A percentile compares a stretch with the other conserved stretches of the same genome.
Evolutionary conservation across 2,888 invertebrate genomes (phyloP).

Genomic region (Caenorhabditis sp.): DNA sequence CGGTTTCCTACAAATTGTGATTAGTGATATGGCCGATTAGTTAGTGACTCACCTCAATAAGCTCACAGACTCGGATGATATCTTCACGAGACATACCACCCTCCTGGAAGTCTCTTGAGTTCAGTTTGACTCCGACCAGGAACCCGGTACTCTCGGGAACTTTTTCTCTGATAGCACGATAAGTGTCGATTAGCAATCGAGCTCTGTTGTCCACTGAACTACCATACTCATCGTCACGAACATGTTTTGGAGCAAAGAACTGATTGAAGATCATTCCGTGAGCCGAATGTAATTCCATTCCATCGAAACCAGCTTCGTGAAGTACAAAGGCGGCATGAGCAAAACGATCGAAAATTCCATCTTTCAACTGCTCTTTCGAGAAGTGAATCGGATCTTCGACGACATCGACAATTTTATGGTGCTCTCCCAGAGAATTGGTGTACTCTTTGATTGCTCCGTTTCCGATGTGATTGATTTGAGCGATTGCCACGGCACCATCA

Average conservation of each 20-base stretch:
- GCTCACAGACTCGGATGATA: slow-evolving; percentile 42
- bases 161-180: slow-evolving; percentile 66
- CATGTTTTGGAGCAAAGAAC: slow-evolving; percentile 71
- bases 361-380: slow-evolving; percentile 66
- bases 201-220: slow-evolving; percentile 72
- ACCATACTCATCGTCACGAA: slow-evolving; percentile 74
- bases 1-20: slow-evolving; percentile 57
- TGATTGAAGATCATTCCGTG: slow-evolving; percentile 78
- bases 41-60: slow-evolving; percentile 32
- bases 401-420: slow-evolving; percentile 10
- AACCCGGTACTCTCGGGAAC: slow-evolving; percentile 66
- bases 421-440: slow-evolving; percentile 20
- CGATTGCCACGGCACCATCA: slow-evolving; percentile 69
- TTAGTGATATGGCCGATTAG: neutral
- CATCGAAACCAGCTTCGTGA: slow-evolving; percentile 71
- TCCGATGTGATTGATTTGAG: slow-evolving; percentile 68
- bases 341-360: slow-evolving; percentile 65
- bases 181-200: slow-evolving; percentile 71
- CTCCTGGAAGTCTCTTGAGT: slow-evolving; percentile 76
- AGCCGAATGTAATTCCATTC: slow-evolving; percentile 75
- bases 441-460: slow-evolving; percentile 7
- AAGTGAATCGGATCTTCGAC: slow-evolving; percentile 49
- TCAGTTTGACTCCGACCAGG: slow-evolving; percentile 75
- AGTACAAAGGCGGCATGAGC: slow-evolving; percentile 56
- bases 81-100: slow-evolving; percentile 70